These are phyloP conservation scores for Nomada hirtipes DNA, from an alignment of 2,888 invertebrate species.

Conservation along the genomic window DNA sequence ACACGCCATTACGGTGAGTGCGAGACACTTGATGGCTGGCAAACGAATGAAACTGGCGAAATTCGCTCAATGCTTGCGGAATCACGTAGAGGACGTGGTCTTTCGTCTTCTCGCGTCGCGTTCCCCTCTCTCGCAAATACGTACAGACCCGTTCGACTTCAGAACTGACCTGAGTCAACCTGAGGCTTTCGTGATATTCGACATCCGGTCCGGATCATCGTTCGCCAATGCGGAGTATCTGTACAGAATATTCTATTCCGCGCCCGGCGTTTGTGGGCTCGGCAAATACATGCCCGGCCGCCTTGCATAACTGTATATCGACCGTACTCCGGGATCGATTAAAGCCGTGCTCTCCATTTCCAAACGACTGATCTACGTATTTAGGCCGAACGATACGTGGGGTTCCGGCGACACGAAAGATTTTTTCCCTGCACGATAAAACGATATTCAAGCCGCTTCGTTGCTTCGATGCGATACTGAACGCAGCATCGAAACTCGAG, in stretches of 20 bases:
- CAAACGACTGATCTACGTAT: not conserved
- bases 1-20: not conserved
- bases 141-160: conserved; percentile 46
- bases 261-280: not conserved
- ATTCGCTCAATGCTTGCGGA: conserved; percentile 74
- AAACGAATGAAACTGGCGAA: conserved; percentile 30
- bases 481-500: too few relatives aligned
- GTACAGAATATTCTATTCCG: not conserved
- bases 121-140: conserved; percentile 29
- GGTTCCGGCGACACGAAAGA: not conserved
- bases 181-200: conserved; percentile 76
- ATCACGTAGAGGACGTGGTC: conserved; percentile 72
- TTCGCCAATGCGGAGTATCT: conserved; percentile 16
- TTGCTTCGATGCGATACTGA: too few relatives aligned
- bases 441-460: too few relatives aligned
- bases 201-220: conserved; percentile 77
- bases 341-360: not conserved
- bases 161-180: conserved; percentile 75
- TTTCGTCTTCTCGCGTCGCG: conserved; percentile 18
- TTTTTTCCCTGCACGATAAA: not conserved
- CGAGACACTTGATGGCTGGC: not conserved
- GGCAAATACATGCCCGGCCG: not conserved
- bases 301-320: conserved; percentile 4
- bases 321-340: not conserved
- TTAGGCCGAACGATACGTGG: not conserved